These are phyloP conservation scores for Euzophera pinguis DNA, from an alignment of 2,888 invertebrate genomes.

Conservation along the genomic window DNA sequence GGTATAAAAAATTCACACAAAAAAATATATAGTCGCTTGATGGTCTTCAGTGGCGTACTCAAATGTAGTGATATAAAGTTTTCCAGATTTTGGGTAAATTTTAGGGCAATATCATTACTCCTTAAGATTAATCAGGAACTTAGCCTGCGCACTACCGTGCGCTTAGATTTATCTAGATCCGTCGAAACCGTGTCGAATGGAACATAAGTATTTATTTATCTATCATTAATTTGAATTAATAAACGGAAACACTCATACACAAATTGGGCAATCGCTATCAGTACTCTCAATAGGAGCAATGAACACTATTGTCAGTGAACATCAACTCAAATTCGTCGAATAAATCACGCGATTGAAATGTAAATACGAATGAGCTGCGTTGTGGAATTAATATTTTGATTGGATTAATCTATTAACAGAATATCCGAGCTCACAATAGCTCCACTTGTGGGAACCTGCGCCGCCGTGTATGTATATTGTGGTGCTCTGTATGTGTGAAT, in stretches of 20 bases:
- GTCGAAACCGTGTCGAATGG: no score
- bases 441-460: constrained; percentile 32
- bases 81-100: no score
- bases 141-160: no score
- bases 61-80: no score
- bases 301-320: constrained; percentile 40
- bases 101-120: no score
- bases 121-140: no score
- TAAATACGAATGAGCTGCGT: constrained; percentile 61
- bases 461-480: constrained; percentile 17
- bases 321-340: constrained; percentile 54
- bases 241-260: background rate
- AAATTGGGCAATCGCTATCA: constrained; percentile 8
- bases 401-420: constrained; percentile 76
- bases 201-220: no score
- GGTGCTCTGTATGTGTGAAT: constrained; percentile 8
- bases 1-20: no score
- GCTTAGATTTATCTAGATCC: no score
- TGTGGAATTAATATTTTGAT: constrained; percentile 76
- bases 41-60: no score
- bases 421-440: constrained; percentile 57
- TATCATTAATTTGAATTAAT: background rate
- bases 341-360: constrained; percentile 66
- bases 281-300: constrained; percentile 27
- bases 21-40: no score